Evolutionary conservation across 64 coral and sea anemone species (phyloP), one percentile per base, ranked within the genome.

Genomic region (Montipora cactus): DNA sequence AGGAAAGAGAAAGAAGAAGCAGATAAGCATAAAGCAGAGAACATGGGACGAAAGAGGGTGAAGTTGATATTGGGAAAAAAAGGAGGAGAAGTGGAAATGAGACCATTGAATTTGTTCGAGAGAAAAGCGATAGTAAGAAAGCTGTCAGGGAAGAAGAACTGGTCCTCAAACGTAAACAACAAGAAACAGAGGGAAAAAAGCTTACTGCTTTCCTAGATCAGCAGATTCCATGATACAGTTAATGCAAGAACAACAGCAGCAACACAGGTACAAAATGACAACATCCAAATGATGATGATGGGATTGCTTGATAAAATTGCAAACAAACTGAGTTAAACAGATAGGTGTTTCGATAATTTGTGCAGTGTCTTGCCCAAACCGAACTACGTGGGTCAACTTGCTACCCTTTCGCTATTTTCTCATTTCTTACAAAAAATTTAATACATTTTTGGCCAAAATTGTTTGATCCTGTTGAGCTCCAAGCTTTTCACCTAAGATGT

Each of bases 71-170:
- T 78, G 44, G 80, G 53, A 91, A 74, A 69, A 81, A 69, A 66
- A 91, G 80, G 49, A 91, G 89, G 49, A 91, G 89, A 91, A 80
- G 59, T 91, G 77, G 51, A 25, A 79, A 51, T 82, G 78, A 67
- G 47, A 91, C 89, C 64, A 82, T 91, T 69, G 89, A 73, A 49
- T 91, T 67, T 71, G 28, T 91, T 44, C 59, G 77, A 66, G 89
- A 91, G 57, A 91, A 80, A 73, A 91, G 69, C 80, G 89, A 91
- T 14, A 72, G 59, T 49, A 61, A 91, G 45, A 47, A 80, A 66
- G 77, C 62, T 19, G 48, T 83, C 50, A 91, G 46, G 62, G 78
- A 83, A 73, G 79, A 91, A 67, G 89, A 91, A 68, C 50, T 91
- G 28, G 58, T n/a, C n/a, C 67, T 91, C 50, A 91, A 91, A 71